Percentiles rank a stretch among this genome's conserved stretches.
phyloP scores from a whole-genome alignment of 2,888 invertebrate genomes.

The Tineola bisselliella region DNA sequence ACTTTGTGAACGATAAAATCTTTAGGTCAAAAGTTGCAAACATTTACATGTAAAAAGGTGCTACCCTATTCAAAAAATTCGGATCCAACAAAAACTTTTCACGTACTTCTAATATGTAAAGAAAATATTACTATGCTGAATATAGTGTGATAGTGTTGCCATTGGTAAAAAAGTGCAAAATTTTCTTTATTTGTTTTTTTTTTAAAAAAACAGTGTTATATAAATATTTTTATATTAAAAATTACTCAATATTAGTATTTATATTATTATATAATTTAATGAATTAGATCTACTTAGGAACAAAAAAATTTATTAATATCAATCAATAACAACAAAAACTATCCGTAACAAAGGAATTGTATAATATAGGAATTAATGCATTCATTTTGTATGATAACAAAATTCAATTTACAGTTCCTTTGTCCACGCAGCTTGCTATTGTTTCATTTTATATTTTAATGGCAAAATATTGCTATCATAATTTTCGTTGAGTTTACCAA shows the following conservation, averaged over 20 bases:
- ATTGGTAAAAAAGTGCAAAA: not conserved
- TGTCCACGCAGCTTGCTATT: not conserved
- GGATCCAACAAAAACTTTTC: not conserved
- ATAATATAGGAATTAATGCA: not conserved
- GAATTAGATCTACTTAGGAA: too few species aligned
- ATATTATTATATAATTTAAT: too few species aligned
- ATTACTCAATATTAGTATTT: too few species aligned
- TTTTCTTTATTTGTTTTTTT: not conserved
- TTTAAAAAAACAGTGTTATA: too few species aligned
- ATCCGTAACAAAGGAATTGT: too few species aligned
- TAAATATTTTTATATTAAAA: too few species aligned
- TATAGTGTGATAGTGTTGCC: not conserved
- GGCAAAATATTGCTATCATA: constrained; percentile 1
- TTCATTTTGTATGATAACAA: not conserved
- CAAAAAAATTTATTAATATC: too few species aligned
- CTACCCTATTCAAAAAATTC: not conserved
- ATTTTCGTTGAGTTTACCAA: not conserved
- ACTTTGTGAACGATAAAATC: not conserved
- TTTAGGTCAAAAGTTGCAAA: not conserved
- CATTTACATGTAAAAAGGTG: too few species aligned
- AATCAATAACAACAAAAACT: too few species aligned
- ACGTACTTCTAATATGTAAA: not conserved
- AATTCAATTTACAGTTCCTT: constrained; percentile 2
- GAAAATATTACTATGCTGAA: too few species aligned
- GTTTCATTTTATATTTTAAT: not conserved